Conservation (phyloP, 2,888 invertebrate species). For the Artemia sp. region DNA sequence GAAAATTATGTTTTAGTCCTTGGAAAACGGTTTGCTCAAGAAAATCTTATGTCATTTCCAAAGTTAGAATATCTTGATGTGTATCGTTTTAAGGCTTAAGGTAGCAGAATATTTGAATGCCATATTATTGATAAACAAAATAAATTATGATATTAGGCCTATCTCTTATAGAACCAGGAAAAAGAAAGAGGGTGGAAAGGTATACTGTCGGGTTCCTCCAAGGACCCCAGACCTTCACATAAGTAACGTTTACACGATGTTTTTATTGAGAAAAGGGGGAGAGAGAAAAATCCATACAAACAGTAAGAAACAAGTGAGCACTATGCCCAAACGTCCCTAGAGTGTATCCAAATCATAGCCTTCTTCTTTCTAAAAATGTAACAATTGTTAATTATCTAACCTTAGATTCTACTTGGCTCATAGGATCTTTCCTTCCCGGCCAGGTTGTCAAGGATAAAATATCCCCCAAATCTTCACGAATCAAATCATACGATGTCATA, state of each 20-base stretch:
- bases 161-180: too few species aligned
- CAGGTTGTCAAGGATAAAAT: conserved; percentile 68
- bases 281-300: conserved; percentile 21
- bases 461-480: conserved; percentile 79
- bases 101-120: too few species aligned
- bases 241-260: too few species aligned
- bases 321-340: background rate
- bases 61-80: too few species aligned
- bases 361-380: conserved; percentile 2
- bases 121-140: too few species aligned
- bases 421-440: conserved; percentile 58
- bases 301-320: background rate
- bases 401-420: conserved; percentile 55
- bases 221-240: too few species aligned
- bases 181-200: too few species aligned
- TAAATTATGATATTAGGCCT: too few species aligned
- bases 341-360: background rate
- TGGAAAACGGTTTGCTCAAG: too few species aligned
- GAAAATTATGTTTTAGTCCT: conserved; percentile 16
- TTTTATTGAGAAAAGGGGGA: conserved; percentile 18
- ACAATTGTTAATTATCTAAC: conserved; percentile 22
- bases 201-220: too few species aligned
- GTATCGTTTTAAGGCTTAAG: too few species aligned
- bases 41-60: too few species aligned
- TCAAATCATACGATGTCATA: conserved; percentile 62